These are phyloP conservation scores for Dromaius novaehollandiae DNA, from an alignment of 2,113 vertebrate species.

Conservation along the genomic window DNA sequence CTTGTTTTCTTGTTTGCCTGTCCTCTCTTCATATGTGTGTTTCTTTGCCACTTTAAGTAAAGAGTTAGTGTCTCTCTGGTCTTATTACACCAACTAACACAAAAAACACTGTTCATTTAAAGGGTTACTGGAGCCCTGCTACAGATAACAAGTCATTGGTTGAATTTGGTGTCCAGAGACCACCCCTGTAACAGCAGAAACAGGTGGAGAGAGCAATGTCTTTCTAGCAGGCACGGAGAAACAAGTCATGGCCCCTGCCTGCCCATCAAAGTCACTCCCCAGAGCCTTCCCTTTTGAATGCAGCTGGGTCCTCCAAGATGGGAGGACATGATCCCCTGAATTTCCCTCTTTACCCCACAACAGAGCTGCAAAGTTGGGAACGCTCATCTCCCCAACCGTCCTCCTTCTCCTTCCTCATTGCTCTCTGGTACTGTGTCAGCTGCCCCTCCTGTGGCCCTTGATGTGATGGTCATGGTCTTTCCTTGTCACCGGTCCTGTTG, in stretches of 20 bases:
- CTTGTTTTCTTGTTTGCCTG: neutral
- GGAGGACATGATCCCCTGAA: neutral
- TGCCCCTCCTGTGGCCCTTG: neutral
- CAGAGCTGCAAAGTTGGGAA: neutral
- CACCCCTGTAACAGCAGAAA: neutral
- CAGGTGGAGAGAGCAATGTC: neutral
- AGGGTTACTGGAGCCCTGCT: neutral
- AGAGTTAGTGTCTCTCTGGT: neutral
- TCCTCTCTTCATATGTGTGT: neutral
- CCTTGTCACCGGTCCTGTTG: neutral
- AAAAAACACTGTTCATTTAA: neutral
- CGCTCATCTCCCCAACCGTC: neutral
- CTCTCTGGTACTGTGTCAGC: neutral
- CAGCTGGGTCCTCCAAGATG: neutral
- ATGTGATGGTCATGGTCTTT: neutral
- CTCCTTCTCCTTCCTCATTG: rapidly evolving
- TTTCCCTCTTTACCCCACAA: neutral
- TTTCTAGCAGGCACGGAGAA: neutral
- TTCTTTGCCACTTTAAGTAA: neutral
- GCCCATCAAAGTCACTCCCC: neutral
- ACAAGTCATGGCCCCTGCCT: neutral
- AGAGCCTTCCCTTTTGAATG: neutral
- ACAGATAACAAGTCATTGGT: neutral
- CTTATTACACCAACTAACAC: neutral
- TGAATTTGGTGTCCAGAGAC: neutral